Base-by-base conservation (phyloP, 1,140 invertebrate species). In the Conus ventricosus region DNA sequence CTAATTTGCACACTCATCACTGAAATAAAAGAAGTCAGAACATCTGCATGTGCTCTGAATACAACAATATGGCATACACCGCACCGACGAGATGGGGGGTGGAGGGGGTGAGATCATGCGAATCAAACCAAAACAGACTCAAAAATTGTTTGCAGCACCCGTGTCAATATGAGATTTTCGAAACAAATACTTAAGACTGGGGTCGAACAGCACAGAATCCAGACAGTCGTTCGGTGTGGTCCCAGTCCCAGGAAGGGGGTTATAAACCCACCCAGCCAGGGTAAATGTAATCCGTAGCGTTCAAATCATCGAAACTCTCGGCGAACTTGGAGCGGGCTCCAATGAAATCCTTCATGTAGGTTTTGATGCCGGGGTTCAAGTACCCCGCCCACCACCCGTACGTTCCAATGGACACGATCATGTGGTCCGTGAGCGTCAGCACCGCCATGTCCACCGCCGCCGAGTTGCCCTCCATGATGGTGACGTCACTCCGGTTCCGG, bases 371-470 rank as follows among this genome's bases (percentile, higher is more conserved):
- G 81, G 90, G 90, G 57, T 90, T 91, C 55, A 94, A 78, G 89
- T 91, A 94, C 0, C 87, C 92, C 25, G 91, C 87, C 93, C 93
- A 94, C 93, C 93, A 94, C 6, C 93, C 91, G 88, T 91, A 93
- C 13, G 91, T 90, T 6, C 93, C 93, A 3, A 93, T 92, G 2
- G 91, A 92, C 55, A 93, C 90, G 39, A 94, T 93, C 17, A 90
- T 88, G 88, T 94, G 92, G 86, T 94, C 90, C 85, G 92, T 92
- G 11, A 90, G 78, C 2, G 89, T 80, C 39, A 93, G 82, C 63
- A 91, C 81, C 51, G 91, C 91, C 87, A 94, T 90, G 84, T 94
- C 93, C 91, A 90, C 76, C 94, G 57, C 84, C n/a, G 57, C 84
- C 6, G 84, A 85, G 57, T 67, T 60, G 17, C 55, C 27, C 17